A percentile compares a stretch with the other conserved stretches of the same genome.
Conservation (phyloP, 1,140 invertebrate genomes). For the Megalonaias nervosa region DNA sequence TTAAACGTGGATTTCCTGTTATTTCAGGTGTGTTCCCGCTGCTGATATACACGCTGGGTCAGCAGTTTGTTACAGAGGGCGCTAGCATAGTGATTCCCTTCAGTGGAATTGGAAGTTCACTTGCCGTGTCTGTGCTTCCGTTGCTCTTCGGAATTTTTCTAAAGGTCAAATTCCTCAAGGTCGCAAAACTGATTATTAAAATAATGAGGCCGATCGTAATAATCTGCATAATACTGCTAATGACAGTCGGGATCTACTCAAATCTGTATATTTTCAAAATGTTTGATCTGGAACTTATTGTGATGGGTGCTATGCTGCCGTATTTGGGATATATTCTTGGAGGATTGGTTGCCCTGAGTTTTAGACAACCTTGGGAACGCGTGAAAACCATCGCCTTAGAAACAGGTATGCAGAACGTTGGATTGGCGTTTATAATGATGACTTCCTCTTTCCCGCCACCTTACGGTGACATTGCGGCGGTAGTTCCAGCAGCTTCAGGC, state of each 20-base stretch:
- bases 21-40: constrained; percentile 91
- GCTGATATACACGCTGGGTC: constrained; percentile 95
- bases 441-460: constrained; percentile 71
- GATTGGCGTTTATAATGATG: constrained; percentile 72
- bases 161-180: constrained; percentile 74
- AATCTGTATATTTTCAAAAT: constrained; percentile 94
- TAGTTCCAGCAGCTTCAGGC: constrained; percentile 78
- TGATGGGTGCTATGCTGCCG: constrained; percentile 88
- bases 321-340: constrained; percentile 90
- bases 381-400: constrained; percentile 74
- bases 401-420: constrained; percentile 74
- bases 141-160: constrained; percentile 83
- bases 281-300: constrained; percentile 76
- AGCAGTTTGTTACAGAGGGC: constrained; percentile 77
- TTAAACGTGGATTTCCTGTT: background rate
- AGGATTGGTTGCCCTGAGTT: constrained; percentile 62
- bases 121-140: constrained; percentile 86
- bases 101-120: constrained; percentile 81
- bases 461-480: constrained; percentile 70
- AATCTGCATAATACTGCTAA: constrained; percentile 87
- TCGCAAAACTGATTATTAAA: constrained; percentile 48
- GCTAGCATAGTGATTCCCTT: constrained; percentile 82
- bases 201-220: constrained; percentile 81
- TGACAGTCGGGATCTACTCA: constrained; percentile 92
- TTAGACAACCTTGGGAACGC: constrained; percentile 59